phyloP scores from a whole-genome alignment of 1,140 invertebrate species.

The Apis cerana region DNA sequence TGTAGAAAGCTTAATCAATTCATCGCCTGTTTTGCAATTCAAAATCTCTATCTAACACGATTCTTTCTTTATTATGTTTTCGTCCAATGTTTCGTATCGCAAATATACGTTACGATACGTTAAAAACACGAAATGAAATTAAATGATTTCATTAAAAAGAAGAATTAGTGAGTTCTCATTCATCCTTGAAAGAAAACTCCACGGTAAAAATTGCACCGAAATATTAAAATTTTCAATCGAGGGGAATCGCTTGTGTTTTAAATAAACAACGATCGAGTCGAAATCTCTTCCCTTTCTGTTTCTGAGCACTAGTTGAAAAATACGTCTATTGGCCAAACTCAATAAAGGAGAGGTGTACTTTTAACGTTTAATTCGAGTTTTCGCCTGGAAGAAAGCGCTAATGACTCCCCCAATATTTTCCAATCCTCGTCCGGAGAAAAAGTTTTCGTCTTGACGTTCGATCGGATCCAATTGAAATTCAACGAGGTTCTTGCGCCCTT shows the following conservation, averaged over 20 bases:
- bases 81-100: no score
- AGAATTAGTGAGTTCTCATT: no score
- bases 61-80: background rate
- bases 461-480: conserved; percentile 26
- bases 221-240: background rate
- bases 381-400: background rate
- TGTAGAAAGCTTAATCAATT: conserved; percentile 1
- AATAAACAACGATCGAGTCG: no score
- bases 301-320: background rate
- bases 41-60: background rate
- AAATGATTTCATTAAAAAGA: no score
- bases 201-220: no score
- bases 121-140: background rate
- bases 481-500: conserved; percentile 3
- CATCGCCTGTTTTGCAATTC: background rate
- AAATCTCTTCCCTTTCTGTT: no score
- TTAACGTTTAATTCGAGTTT: conserved; percentile 6
- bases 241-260: no score
- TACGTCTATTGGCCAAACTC: background rate
- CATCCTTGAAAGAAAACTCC: no score
- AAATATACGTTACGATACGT: no score
- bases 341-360: background rate
- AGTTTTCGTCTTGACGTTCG: background rate
- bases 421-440: background rate
- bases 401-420: background rate